Base-by-base conservation (phyloP, 2,888 invertebrate genomes). In the Perizoma affinitatum region DNA sequence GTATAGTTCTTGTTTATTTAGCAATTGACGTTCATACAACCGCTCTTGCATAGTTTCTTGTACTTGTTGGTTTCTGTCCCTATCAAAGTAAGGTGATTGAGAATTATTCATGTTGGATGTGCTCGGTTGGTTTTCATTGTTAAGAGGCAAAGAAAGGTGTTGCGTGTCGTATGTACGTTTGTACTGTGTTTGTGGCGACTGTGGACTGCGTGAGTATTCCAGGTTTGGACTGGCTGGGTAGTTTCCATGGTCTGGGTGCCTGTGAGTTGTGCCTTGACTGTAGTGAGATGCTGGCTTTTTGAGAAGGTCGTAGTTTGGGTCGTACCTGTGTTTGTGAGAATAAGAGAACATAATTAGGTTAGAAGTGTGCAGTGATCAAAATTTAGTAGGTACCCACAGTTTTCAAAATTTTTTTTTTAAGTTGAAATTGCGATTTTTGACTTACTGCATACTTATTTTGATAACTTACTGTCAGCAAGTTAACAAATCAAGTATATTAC, bases 171-270 rank as follows among this genome's bases (percentile, higher is more conserved):
- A 90, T 43, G 83, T 73, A 73, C 88, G 81, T 86, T 91, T 90
- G 70, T 87, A 85, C 62, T 82, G 84, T 71, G 80, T 73, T 44
- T 78, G 88, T 56, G 87, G 88, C 68, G 89, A 87, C 67, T 87
- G 90, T 73, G 87, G 88, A 61, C 93, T 92, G 40, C 93, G 88
- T 68, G 91, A 92, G 78, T 94, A 94, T 69, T 94, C 94, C 72
- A 92, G 86, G 66, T 83, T 85, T 53, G 82, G 83, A 73, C 83
- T 87, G 61, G 70, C 82, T 68, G 83, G 82, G 66, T 88, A 88
- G 71, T 85, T 89, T 53, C 79, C 82, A 73, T 88, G 84, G 35
- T 88, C 87, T 69, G 85, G 87, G 75, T 89, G 86, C 74, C 86
- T 86, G 77, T 88, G 85, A 80, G 76, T 86, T 72, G 83, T 86